Percentiles rank a stretch among this genome's conserved stretches.
phyloP scores from a whole-genome alignment of 2,113 vertebrate genomes.

The Illadopsis cleaveri region DNA sequence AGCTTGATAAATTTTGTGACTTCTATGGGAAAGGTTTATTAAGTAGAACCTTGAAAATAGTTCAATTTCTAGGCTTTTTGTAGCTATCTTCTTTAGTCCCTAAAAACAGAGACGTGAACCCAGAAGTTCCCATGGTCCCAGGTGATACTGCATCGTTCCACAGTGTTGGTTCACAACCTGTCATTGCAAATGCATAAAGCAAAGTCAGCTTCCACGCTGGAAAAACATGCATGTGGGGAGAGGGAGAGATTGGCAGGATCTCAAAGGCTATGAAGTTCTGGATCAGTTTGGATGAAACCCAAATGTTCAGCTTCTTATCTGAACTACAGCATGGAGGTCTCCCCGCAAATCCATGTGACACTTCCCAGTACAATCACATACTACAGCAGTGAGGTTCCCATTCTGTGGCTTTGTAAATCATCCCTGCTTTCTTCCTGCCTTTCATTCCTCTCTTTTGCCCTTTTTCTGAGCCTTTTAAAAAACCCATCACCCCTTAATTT shows the following conservation, averaged over 20 bases:
- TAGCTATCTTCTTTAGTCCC: neutral
- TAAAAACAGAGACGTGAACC: neutral
- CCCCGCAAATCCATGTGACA: neutral
- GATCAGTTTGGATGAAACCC: neutral
- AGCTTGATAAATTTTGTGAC: neutral
- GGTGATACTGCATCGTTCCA: neutral
- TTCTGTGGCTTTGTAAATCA: neutral
- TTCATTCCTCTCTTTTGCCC: neutral
- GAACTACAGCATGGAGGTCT: neutral
- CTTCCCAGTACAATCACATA: neutral
- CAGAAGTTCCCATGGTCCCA: neutral
- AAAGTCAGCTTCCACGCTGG: neutral
- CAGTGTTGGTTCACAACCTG: neutral
- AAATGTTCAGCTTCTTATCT: constrained; percentile 21
- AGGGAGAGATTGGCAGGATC: neutral
- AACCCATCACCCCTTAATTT: neutral
- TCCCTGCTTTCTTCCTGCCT: neutral
- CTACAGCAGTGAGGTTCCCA: neutral
- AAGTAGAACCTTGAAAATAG: neutral
- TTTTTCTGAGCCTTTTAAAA: neutral
- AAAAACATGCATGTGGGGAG: neutral
- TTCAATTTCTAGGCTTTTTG: neutral
- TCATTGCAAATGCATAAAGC: neutral
- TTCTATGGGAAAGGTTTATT: neutral
- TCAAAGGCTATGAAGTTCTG: constrained; percentile 6